These are phyloP conservation scores for Centropristis striata DNA, from an alignment of 2,113 vertebrate genomes.

Conservation along the genomic window DNA sequence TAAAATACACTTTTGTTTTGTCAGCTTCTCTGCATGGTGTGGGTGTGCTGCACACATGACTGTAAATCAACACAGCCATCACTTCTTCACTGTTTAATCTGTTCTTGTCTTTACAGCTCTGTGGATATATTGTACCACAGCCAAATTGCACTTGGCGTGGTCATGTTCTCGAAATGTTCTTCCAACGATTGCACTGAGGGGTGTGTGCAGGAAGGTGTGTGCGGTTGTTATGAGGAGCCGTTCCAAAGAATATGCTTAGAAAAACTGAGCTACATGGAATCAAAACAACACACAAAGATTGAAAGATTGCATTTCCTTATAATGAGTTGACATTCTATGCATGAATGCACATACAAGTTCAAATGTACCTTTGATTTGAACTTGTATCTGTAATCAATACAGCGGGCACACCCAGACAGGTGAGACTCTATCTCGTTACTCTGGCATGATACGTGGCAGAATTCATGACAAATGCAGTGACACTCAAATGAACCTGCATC, in stretches of 20 bases:
- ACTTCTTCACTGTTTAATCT: constrained; percentile 12
- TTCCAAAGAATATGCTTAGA: neutral
- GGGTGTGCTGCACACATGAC: constrained; percentile 40
- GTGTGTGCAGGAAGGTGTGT: constrained; percentile 21
- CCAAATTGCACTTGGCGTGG: constrained; percentile 26
- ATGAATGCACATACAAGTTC: neutral
- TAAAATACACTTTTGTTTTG: neutral
- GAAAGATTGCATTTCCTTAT: neutral
- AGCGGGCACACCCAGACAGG: neutral
- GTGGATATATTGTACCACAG: neutral
- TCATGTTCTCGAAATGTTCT: constrained; percentile 14
- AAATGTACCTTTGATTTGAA: neutral
- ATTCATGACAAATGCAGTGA: neutral
- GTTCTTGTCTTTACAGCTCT: constrained; percentile 9
- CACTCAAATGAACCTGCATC: neutral
- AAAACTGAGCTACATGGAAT: neutral
- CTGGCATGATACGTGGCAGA: too few species aligned
- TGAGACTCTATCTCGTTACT: neutral
- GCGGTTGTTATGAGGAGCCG: neutral
- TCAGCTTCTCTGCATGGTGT: neutral
- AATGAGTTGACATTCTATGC: neutral
- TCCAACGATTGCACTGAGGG: neutral
- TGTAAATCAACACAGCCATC: constrained; percentile 17
- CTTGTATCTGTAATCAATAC: neutral
- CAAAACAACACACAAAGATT: constrained; percentile 8